These are phyloP conservation scores for Geopemphigus sp. DNA, from an alignment of 1,140 invertebrate species.

Conservation along the genomic window DNA sequence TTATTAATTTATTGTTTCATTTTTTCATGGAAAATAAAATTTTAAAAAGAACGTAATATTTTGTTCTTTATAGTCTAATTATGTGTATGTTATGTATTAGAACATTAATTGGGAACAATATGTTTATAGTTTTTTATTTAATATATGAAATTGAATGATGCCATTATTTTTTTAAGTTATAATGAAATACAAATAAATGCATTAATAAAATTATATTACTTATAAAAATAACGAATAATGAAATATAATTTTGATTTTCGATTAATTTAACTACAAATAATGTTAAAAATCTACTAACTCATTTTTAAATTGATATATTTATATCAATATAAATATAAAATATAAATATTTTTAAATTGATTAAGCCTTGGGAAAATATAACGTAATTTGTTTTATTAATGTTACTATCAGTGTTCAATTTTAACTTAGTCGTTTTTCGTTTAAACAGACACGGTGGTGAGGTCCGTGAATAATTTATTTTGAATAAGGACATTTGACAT, in stretches of 20 bases:
- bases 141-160: background rate
- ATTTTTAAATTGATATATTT: no score
- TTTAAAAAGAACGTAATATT: background rate
- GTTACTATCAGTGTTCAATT: background rate
- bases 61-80: background rate
- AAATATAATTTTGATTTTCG: no score
- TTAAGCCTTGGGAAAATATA: no score
- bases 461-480: background rate
- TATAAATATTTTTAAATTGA: no score
- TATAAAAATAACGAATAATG: no score
- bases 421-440: background rate
- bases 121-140: background rate
- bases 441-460: background rate
- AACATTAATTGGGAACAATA: background rate
- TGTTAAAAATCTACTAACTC: no score
- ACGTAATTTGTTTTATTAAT: background rate
- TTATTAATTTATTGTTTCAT: constrained; percentile 23
- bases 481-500: background rate
- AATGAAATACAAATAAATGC: no score
- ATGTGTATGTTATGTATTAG: background rate
- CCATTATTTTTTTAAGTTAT: no score
- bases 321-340: no score
- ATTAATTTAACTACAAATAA: no score
- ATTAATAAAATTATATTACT: no score
- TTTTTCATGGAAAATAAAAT: constrained; percentile 12